phyloP scores from a whole-genome alignment of 2,888 invertebrate genomes.

The Neoaliturus tenellus region DNA sequence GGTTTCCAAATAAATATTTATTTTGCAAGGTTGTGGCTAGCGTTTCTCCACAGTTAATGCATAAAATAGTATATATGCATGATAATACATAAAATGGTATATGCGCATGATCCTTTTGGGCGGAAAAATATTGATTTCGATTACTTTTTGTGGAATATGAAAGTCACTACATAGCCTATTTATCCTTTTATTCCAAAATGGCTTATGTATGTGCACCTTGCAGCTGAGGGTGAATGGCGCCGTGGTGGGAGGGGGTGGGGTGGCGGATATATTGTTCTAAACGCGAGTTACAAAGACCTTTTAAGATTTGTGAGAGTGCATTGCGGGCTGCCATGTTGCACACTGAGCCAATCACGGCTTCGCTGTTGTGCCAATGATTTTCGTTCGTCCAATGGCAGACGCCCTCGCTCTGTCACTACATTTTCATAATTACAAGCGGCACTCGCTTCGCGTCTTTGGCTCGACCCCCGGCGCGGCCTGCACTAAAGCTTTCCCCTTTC shows the following conservation, averaged over 20 bases:
- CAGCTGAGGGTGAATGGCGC: not conserved
- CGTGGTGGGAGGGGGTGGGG: not conserved
- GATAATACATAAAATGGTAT: too few species aligned
- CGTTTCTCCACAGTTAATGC: too few species aligned
- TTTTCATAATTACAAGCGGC: conserved; percentile 33
- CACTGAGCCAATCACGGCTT: not conserved
- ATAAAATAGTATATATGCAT: too few species aligned
- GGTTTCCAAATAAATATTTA: too few species aligned
- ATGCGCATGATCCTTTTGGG: too few species aligned
- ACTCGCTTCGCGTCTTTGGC: not conserved
- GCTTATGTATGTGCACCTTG: not conserved
- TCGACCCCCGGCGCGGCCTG: not conserved
- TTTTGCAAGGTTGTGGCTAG: too few species aligned
- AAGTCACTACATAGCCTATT: too few species aligned
- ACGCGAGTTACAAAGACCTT: conserved; percentile 28
- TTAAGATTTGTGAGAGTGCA: conserved; percentile 26
- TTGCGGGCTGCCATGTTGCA: conserved; percentile 27
- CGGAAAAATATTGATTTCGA: too few species aligned
- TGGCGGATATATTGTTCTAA: conserved; percentile 14
- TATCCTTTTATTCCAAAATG: too few species aligned
- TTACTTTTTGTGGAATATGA: too few species aligned
- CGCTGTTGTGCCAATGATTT: conserved; percentile 16
- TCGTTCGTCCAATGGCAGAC: conserved; percentile 13
- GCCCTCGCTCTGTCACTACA: conserved; percentile 26
- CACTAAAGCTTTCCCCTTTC: not conserved